Evolutionary conservation across 2,888 invertebrate species (phyloP).

Genomic region (Gnatocerus cornutus): DNA sequence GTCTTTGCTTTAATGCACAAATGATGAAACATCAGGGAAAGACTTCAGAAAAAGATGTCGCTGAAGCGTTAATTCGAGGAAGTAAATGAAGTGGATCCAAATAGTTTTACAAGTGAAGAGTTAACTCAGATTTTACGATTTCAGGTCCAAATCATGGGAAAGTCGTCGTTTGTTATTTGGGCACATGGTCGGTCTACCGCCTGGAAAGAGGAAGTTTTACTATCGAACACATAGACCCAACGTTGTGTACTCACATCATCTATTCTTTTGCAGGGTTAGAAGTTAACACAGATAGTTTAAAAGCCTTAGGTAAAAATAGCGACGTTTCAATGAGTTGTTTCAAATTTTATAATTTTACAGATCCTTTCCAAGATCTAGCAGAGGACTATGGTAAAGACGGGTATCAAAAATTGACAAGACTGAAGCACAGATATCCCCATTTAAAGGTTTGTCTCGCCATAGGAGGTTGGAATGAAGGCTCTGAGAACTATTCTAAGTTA

Average conservation of each 20-base stretch:
- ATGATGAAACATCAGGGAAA: constrained; percentile 31
- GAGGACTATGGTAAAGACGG: constrained; percentile 84
- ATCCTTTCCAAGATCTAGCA: constrained; percentile 85
- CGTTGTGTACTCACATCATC: constrained; percentile 83
- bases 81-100: constrained; percentile 5
- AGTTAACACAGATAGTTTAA: constrained; percentile 72
- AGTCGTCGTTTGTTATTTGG: constrained; percentile 64
- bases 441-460: constrained; percentile 84
- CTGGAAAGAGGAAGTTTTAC: constrained; percentile 78
- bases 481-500: constrained; percentile 81
- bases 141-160: constrained; percentile 82
- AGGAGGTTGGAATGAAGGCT: constrained; percentile 95
- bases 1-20: background rate
- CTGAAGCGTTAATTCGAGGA: constrained; percentile 27
- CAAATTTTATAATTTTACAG: constrained; percentile 66
- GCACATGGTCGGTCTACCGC: constrained; percentile 84
- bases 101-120: background rate
- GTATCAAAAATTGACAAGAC: constrained; percentile 78
- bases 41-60: constrained; percentile 13
- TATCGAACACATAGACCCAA: constrained; percentile 81
- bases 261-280: constrained; percentile 82
- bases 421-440: constrained; percentile 81
- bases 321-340: background rate
- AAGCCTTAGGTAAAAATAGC: constrained; percentile 70
- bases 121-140: background rate